A percentile compares a stretch with the other conserved stretches of the same genome.
phyloP scores from a whole-genome alignment of 2,113 vertebrate species.

The Protobothrops mucrosquamatus region DNA sequence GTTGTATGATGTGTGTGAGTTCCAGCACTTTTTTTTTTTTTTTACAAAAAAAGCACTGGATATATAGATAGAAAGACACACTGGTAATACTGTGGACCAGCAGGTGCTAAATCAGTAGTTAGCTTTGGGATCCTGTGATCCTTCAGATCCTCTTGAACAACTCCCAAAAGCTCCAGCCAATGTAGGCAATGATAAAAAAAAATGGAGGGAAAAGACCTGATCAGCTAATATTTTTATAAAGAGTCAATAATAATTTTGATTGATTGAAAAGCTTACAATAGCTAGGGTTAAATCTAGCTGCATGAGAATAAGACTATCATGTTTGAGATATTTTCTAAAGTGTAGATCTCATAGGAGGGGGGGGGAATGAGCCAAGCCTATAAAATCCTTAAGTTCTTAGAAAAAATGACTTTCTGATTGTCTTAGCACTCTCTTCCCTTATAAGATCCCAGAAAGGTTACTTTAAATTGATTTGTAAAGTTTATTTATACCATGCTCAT shows the following conservation, averaged over 20 bases:
- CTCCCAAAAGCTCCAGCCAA: background rate
- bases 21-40: too few species aligned
- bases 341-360: conserved; percentile 44
- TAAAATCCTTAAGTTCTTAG: conserved; percentile 52
- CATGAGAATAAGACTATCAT: background rate
- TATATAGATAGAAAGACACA: background rate
- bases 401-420: conserved; percentile 58
- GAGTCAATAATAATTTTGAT: background rate
- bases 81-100: background rate
- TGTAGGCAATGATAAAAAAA: background rate
- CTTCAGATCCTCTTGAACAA: background rate
- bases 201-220: background rate
- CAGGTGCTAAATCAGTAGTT: background rate
- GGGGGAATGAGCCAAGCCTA: conserved; percentile 50
- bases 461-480: background rate
- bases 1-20: too few species aligned
- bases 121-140: background rate
- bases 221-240: background rate
- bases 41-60: too few species aligned
- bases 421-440: conserved; percentile 43
- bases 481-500: background rate
- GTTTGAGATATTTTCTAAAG: conserved; percentile 41
- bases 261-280: background rate
- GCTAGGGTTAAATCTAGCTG: background rate
- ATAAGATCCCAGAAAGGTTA: conserved; percentile 44